A percentile compares a stretch with the other conserved stretches of the same genome.
These are phyloP conservation scores for Avahi laniger DNA, from an alignment of 2,797 vertebrate genomes.

Conservation along the genomic window DNA sequence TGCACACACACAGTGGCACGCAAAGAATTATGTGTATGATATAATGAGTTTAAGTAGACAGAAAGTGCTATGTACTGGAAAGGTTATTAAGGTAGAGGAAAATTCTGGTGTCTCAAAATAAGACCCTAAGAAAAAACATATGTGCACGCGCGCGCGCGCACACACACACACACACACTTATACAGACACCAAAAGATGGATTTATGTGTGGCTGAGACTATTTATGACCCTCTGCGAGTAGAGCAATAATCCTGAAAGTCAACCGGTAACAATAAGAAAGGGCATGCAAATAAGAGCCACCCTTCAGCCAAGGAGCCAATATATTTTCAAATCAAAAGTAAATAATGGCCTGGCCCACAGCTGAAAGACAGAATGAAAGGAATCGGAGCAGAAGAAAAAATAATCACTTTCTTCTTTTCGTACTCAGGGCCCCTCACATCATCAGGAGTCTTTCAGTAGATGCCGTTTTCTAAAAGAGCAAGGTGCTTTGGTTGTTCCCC, in stretches of 20 bases:
- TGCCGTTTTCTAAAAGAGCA: not conserved
- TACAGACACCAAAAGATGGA: not conserved
- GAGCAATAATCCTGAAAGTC: not conserved
- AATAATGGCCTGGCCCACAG: not conserved
- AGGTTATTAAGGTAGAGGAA: not conserved
- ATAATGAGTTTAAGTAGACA: not conserved
- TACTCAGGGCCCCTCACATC: not conserved
- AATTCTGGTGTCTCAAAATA: not conserved
- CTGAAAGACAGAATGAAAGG: not conserved
- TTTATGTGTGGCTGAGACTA: not conserved
- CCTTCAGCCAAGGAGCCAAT: not conserved
- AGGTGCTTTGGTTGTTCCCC: not conserved
- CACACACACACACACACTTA: not conserved
- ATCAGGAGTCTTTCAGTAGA: not conserved
- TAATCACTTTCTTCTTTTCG: not conserved
- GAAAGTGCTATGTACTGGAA: not conserved
- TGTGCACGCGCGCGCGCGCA: no score
- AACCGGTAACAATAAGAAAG: not conserved
- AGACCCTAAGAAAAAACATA: not conserved
- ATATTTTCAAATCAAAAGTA: not conserved
- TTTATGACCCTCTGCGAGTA: not conserved
- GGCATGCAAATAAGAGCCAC: not conserved
- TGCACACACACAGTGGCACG: not conserved
- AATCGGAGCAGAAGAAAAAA: not conserved
- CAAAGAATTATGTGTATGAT: not conserved